These are phyloP conservation scores for Menura novaehollandiae DNA, from an alignment of 2,113 vertebrate species.

Conservation along the genomic window DNA sequence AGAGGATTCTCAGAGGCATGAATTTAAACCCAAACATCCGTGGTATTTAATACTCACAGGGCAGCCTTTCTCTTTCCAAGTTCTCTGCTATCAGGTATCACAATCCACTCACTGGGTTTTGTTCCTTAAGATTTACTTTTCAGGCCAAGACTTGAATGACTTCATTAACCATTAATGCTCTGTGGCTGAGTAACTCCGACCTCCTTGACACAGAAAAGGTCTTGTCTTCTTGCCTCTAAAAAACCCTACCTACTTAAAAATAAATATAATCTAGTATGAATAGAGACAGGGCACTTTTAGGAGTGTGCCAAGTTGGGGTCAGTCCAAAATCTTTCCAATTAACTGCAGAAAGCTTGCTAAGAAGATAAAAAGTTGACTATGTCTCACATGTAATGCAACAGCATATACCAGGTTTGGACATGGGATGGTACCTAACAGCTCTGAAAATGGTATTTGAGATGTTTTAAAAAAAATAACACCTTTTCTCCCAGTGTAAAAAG, in stretches of 20 bases:
- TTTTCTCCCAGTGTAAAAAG: neutral
- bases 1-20: neutral
- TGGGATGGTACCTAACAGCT: neutral
- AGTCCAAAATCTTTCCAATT: neutral
- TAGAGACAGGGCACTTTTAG: neutral
- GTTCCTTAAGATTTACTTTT: conserved; percentile 16
- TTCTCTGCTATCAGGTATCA: neutral
- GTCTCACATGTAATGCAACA: neutral
- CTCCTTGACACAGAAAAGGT: neutral
- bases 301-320: neutral
- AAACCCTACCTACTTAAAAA: neutral
- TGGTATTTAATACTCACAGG: neutral
- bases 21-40: neutral
- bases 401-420: neutral
- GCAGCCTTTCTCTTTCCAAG: neutral
- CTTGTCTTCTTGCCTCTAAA: neutral
- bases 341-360: neutral
- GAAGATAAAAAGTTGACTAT: neutral
- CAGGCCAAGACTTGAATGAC: neutral
- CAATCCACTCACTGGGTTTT: neutral
- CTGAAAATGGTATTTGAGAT: neutral
- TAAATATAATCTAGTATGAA: neutral
- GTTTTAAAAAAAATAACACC: neutral
- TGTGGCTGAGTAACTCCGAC: conserved; percentile 6
- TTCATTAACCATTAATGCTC: neutral